phyloP scores from a whole-genome alignment of 2,888 invertebrate genomes.

The Proisotoma minuta region DNA sequence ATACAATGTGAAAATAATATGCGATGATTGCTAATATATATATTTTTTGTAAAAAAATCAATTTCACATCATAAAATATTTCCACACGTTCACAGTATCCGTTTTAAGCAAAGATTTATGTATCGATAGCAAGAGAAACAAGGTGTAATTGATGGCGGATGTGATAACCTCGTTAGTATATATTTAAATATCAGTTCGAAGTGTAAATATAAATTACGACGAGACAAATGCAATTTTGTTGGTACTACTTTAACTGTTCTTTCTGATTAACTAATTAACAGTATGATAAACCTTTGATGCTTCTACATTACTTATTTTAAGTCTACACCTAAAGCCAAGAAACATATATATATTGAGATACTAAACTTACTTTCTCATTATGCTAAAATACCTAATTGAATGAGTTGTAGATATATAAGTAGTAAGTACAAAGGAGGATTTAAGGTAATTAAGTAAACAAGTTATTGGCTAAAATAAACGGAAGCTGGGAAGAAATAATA shows the following conservation, averaged over 20 bases:
- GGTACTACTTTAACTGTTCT: background rate
- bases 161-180: conserved; percentile 11
- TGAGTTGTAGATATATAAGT: too few species aligned
- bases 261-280: background rate
- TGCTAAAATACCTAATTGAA: too few species aligned
- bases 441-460: conserved; percentile 18
- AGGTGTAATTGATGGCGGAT: conserved; percentile 4
- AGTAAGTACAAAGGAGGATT: conserved; percentile 15
- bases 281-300: too few species aligned
- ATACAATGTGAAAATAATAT: too few species aligned
- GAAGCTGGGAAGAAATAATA: conserved; percentile 14
- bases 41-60: too few species aligned
- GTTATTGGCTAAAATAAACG: conserved; percentile 22
- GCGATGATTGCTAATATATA: too few species aligned
- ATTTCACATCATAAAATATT: background rate
- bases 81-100: conserved; percentile 5
- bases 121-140: conserved; percentile 3
- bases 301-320: too few species aligned
- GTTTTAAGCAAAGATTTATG: background rate
- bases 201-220: conserved; percentile 2
- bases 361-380: too few species aligned
- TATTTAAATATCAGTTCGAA: background rate
- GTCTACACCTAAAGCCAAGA: too few species aligned
- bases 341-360: too few species aligned
- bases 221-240: background rate